Conservation (phyloP, 2,797 vertebrate species). For the Crax fasciolata region DNA sequence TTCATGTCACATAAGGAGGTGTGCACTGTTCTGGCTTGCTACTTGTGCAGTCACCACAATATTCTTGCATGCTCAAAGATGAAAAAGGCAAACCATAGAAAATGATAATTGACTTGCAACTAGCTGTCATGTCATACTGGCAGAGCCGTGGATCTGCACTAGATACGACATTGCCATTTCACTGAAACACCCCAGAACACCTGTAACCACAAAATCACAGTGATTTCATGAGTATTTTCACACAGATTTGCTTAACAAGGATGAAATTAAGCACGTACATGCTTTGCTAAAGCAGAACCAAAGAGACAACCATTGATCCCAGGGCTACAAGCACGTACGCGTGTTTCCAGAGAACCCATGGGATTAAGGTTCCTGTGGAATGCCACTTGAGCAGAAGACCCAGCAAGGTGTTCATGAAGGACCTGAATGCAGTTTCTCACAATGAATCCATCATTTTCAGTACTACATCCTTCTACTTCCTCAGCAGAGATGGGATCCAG, state of each 20-base stretch:
- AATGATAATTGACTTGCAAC: neutral
- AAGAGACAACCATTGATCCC: neutral
- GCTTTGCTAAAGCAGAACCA: neutral
- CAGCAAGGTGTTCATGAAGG: neutral
- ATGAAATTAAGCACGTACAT: neutral
- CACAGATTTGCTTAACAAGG: neutral
- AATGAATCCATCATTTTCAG: neutral
- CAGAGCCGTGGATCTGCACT: neutral
- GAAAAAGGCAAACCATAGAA: slow-evolving; percentile 16
- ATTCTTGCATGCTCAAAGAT: neutral
- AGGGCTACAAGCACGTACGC: fast-evolving
- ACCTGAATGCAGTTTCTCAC: neutral
- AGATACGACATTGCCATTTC: neutral
- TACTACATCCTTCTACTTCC: neutral
- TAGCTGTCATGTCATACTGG: neutral
- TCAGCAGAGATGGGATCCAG: neutral
- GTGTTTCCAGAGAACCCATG: neutral
- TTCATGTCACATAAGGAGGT: neutral
- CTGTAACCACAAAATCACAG: neutral
- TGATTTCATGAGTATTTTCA: neutral
- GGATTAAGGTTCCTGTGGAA: neutral
- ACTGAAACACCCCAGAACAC: neutral
- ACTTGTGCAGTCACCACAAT: neutral
- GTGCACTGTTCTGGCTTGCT: neutral
- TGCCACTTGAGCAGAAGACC: neutral